Evolutionary conservation across 2,888 invertebrate genomes (phyloP).

Genomic region (Plagodis pulveraria): DNA sequence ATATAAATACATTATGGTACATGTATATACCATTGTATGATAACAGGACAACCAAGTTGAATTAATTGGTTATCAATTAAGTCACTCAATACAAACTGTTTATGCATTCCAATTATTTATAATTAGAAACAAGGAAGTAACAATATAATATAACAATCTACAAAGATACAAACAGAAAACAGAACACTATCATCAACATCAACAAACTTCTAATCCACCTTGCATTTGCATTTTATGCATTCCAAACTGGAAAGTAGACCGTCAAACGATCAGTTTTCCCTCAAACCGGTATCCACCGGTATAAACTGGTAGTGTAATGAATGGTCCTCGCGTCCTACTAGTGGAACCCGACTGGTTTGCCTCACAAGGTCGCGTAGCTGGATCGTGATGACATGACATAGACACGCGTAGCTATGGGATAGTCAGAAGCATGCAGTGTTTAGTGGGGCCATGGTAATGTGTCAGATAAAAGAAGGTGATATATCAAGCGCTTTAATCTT

Average conservation of each 20-base stretch:
- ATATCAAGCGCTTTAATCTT: too few relatives aligned
- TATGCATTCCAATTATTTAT: too few relatives aligned
- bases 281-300: slow-evolving; percentile 33
- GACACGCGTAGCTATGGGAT: slow-evolving; percentile 10
- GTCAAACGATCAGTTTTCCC: slow-evolving; percentile 38
- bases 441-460: not conserved
- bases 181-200: not conserved
- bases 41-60: too few relatives aligned
- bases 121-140: too few relatives aligned
- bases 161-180: too few relatives aligned
- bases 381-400: slow-evolving; percentile 44
- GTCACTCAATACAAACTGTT: too few relatives aligned
- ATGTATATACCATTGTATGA: too few relatives aligned
- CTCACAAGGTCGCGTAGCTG: slow-evolving; percentile 60
- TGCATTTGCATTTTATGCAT: slow-evolving; percentile 12
- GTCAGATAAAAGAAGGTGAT: too few relatives aligned
- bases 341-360: slow-evolving; percentile 43
- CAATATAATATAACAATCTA: too few relatives aligned
- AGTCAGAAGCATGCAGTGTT: not conserved
- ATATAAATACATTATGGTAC: too few relatives aligned
- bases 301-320: slow-evolving; percentile 30
- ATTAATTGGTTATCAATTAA: too few relatives aligned
- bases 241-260: slow-evolving; percentile 32
- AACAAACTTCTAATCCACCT: slow-evolving; percentile 9
- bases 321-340: slow-evolving; percentile 33